Evolutionary conservation across 1,140 invertebrate species (phyloP).

Genomic region (Drosophila orena): DNA sequence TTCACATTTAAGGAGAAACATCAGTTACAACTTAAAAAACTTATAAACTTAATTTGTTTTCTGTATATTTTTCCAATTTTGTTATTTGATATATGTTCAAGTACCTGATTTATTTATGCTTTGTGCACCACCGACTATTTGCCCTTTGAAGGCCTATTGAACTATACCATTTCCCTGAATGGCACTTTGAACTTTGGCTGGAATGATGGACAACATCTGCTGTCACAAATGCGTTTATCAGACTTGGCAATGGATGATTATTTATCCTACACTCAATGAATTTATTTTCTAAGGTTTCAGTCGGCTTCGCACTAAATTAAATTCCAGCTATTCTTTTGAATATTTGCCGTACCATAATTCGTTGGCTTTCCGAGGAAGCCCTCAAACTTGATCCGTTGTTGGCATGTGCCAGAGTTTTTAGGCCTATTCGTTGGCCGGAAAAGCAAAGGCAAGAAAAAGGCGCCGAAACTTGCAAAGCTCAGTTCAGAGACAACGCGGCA

Average conservation of each 20-base stretch:
- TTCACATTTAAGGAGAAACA: no score
- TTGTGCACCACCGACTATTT: no score
- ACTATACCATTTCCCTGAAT: conserved; percentile 26
- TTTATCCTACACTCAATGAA: not conserved
- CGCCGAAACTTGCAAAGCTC: conserved; percentile 9
- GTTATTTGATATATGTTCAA: no score
- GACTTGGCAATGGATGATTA: conserved; percentile 5
- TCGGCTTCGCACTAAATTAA: conserved; percentile 11
- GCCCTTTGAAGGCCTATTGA: conserved; percentile 11
- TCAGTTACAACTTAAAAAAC: no score
- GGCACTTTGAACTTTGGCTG: conserved; percentile 14
- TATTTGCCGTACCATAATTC: conserved; percentile 6
- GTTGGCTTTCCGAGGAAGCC: conserved; percentile 4
- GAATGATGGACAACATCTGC: not conserved
- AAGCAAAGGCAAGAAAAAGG: conserved; percentile 15
- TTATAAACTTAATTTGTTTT: not conserved
- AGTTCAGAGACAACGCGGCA: conserved; percentile 37
- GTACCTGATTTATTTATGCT: not conserved
- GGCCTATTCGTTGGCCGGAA: conserved; percentile 1
- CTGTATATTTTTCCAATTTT: not conserved
- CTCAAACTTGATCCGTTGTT: conserved; percentile 29
- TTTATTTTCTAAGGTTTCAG: not conserved
- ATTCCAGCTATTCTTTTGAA: conserved; percentile 14
- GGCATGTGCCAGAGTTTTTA: conserved; percentile 39
- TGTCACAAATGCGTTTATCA: conserved; percentile 16